A percentile compares a stretch with the other conserved stretches of the same genome.
Evolutionary conservation across 2,888 invertebrate genomes (phyloP).

Genomic region (Chirona hameri): DNA sequence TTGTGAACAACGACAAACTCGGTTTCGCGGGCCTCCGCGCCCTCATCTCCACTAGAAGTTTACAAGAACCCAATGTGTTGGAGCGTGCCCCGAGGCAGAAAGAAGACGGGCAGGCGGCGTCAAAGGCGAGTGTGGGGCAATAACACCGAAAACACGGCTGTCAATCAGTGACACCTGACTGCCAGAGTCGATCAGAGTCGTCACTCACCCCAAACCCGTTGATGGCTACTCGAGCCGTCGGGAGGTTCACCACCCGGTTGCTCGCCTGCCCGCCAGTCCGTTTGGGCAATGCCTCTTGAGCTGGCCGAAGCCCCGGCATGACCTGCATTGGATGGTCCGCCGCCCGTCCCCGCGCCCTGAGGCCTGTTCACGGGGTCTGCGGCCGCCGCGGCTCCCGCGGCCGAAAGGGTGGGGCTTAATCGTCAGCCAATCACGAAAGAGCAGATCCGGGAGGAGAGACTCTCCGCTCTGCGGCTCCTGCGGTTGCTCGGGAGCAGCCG

Average conservation of each 20-base stretch:
- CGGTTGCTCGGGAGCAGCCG: no score
- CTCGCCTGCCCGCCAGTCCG: conserved; percentile 88
- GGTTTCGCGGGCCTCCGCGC: background rate
- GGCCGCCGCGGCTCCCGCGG: no score
- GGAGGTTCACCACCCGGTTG: background rate
- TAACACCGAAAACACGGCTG: background rate
- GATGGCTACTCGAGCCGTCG: background rate
- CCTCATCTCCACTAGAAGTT: background rate
- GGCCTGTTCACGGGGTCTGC: no score
- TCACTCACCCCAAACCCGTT: background rate
- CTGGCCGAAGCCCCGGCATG: conserved; percentile 83
- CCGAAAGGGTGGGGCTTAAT: no score
- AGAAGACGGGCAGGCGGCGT: background rate
- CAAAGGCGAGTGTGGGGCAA: background rate
- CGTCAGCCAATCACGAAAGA: no score
- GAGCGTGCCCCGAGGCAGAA: background rate
- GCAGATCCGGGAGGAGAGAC: no score
- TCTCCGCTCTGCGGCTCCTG: no score
- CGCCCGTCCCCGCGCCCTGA: conserved; percentile 94
- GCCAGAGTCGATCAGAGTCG: background rate
- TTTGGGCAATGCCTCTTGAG: conserved; percentile 92
- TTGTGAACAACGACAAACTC: background rate
- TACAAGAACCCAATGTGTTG: background rate
- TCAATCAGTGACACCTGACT: background rate
- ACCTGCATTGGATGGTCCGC: conserved; percentile 92